These are phyloP conservation scores for Irena cyanogastra DNA, from an alignment of 2,113 vertebrate genomes.

Conservation along the genomic window DNA sequence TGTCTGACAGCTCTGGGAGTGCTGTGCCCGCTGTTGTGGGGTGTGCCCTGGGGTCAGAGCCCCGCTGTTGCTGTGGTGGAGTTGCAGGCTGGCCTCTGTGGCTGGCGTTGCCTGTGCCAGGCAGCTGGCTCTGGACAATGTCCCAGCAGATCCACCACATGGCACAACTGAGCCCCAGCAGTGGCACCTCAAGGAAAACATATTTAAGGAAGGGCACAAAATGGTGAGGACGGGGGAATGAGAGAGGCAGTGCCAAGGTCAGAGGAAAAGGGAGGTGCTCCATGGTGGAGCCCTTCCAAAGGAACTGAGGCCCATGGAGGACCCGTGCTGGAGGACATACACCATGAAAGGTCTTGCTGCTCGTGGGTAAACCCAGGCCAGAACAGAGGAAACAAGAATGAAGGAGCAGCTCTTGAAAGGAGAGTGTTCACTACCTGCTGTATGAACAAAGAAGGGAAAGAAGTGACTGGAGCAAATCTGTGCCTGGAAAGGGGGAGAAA, in stretches of 20 bases:
- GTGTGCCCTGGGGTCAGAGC: neutral
- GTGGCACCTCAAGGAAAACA: neutral
- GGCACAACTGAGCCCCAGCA: neutral
- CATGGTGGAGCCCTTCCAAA: neutral
- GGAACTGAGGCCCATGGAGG: neutral
- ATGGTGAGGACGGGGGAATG: neutral
- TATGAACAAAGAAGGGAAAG: neutral
- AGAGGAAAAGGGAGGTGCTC: neutral
- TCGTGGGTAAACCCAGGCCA: neutral
- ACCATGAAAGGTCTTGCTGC: neutral
- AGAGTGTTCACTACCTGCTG: neutral
- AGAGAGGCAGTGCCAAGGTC: neutral
- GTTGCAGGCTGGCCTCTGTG: neutral
- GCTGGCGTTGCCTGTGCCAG: neutral
- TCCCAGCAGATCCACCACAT: neutral
- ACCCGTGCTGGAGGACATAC: accelerated
- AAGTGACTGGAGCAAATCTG: neutral
- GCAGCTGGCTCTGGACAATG: neutral
- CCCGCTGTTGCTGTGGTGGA: accelerated
- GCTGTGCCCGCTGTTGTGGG: neutral
- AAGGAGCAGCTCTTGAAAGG: neutral
- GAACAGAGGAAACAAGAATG: neutral
- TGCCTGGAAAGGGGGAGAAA: neutral
- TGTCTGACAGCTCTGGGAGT: neutral
- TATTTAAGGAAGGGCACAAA: neutral